Evolutionary conservation across 2,888 invertebrate species (phyloP).

Genomic region (Ophonus ardosiacus): DNA sequence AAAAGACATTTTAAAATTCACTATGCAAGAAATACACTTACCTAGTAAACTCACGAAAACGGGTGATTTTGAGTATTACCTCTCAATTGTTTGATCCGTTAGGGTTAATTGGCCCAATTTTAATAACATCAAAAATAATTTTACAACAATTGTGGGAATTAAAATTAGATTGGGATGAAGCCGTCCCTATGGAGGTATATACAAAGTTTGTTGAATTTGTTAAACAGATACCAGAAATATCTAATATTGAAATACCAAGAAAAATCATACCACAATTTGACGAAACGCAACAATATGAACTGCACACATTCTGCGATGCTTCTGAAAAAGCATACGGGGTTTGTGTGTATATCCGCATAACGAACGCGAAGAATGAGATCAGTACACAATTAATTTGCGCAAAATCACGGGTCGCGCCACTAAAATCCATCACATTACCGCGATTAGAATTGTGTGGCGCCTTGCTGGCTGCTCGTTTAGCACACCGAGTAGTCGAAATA

Average conservation of each 20-base stretch:
- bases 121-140: slow-evolving; percentile 7
- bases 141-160: slow-evolving; percentile 3
- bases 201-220: neutral
- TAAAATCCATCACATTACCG: no score
- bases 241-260: no score
- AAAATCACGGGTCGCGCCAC: no score
- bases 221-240: no score
- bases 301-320: no score
- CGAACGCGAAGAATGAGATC: no score
- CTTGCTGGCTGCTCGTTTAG: no score
- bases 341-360: no score
- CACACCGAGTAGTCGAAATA: neutral
- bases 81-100: slow-evolving; percentile 21
- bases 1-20: neutral
- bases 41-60: neutral
- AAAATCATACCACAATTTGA: no score
- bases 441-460: no score
- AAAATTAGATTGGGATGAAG: slow-evolving; percentile 21
- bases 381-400: slow-evolving; percentile 2
- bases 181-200: slow-evolving; percentile 8
- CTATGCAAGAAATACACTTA: neutral
- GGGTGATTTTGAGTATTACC: neutral
- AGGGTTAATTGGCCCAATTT: slow-evolving; percentile 12
- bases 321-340: no score
- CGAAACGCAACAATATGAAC: no score